Base-by-base conservation (phyloP, 2,888 invertebrate genomes). In the Nasonovia ribisnigri region DNA sequence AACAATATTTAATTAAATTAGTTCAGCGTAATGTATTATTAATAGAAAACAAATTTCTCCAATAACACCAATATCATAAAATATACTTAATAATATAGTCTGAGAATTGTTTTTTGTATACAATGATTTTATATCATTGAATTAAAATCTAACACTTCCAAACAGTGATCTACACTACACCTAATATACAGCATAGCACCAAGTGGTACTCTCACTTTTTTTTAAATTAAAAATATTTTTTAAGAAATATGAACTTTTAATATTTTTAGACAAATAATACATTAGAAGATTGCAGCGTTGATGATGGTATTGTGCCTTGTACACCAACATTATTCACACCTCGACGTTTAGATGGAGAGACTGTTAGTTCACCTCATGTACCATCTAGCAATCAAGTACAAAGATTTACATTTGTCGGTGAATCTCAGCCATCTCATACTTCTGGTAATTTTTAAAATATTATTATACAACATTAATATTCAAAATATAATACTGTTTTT, bases 281-380 rank as follows among this genome's bases (percentile, higher is more conserved):
- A 60, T 96, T 96, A 94, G 97, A 97, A 95, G 97, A 97, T 95
- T 97, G 97, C 95, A 97, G 97, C 26, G 97, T 97, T 29, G 97
- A 97, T 95, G 97, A 97, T 95, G 96, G 98, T 95, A 98, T 98
- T 95, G 98, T 99, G 60, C 98, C 99, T 36, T 98, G 98, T 94
- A 98, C 98, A 26, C 98, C 99, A 42, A 98, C 98, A 8, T 96
- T 98, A 51, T 98, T 97, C 95, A 97, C 98, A 88, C 98, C 98
- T 8, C 96, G 98, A 94, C 96, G 98, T 94, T 97, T 97, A 94
- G 98, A 98, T 95, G 98, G 98, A 92, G 98, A 98, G 95, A 98
- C 98, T 88, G 98, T 99, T 77, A 98, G 98, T 95, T 99, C 99
- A 0, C 99, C 99, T 11, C 97, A 97, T 96, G 97, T 97, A 54